A percentile compares a stretch with the other conserved stretches of the same genome.
Evolutionary conservation across 2,888 invertebrate species (phyloP).

Genomic region (Panzeria rudis): DNA sequence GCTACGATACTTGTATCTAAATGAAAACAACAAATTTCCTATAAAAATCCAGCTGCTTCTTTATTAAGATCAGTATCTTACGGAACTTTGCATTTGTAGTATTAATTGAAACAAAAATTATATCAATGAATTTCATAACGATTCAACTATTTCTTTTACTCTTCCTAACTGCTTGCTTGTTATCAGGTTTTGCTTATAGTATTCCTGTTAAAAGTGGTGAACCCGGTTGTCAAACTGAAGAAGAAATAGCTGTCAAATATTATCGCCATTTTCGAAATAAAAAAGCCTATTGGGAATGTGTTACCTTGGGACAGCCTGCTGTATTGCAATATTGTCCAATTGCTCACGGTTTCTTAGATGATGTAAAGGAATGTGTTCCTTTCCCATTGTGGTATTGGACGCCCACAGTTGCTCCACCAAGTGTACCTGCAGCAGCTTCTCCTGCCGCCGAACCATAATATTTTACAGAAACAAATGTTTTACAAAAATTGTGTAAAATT

Average conservation of each 20-base stretch:
- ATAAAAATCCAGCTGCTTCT: constrained; percentile 12
- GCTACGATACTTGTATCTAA: background rate
- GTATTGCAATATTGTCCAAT: constrained; percentile 37
- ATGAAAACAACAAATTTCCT: constrained; percentile 1
- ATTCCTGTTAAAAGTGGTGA: constrained; percentile 42
- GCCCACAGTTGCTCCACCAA: constrained; percentile 75
- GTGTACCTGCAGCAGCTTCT: constrained; percentile 66
- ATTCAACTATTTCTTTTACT: constrained; percentile 7
- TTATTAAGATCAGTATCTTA: background rate
- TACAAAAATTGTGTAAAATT: background rate
- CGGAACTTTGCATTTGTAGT: constrained; percentile 12
- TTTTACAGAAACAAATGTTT: background rate
- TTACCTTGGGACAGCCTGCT: constrained; percentile 50
- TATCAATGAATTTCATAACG: background rate
- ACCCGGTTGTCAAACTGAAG: constrained; percentile 62
- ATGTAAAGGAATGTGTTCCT: constrained; percentile 72
- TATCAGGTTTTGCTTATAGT: background rate
- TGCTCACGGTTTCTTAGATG: constrained; percentile 72
- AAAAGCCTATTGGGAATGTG: constrained; percentile 52
- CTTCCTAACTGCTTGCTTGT: background rate
- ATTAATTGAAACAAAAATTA: background rate
- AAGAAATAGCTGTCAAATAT: constrained; percentile 53
- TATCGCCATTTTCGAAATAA: constrained; percentile 61
- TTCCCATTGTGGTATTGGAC: constrained; percentile 76
- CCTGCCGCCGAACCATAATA: background rate